Percentiles rank a stretch among this genome's conserved stretches.
Conservation (phyloP, 2,888 invertebrate genomes). For the Elegia similella region DNA sequence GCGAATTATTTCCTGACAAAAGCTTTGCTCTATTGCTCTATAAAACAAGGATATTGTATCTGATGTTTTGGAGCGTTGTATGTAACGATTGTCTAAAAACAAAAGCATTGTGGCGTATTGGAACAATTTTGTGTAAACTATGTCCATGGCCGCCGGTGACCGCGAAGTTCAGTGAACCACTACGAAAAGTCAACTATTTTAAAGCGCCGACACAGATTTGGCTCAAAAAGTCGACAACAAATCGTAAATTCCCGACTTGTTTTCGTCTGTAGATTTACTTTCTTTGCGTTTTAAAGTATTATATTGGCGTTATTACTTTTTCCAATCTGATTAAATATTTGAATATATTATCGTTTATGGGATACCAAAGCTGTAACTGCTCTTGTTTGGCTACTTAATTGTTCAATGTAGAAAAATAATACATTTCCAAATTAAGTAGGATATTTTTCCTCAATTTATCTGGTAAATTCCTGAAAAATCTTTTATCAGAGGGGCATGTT, state of each 20-base stretch:
- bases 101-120: conserved; percentile 28
- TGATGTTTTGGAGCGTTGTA: background rate
- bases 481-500: too few relatives aligned
- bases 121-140: conserved; percentile 39
- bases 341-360: too few relatives aligned
- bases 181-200: conserved; percentile 42
- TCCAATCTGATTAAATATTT: too few relatives aligned
- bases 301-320: background rate
- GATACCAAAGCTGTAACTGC: too few relatives aligned
- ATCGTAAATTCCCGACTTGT: conserved; percentile 16
- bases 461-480: too few relatives aligned
- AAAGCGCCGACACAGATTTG: conserved; percentile 28
- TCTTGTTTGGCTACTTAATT: too few relatives aligned
- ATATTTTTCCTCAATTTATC: too few relatives aligned
- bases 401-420: too few relatives aligned
- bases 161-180: conserved; percentile 58
- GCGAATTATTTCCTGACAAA: background rate
- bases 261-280: background rate
- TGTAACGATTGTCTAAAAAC: conserved; percentile 8
- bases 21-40: background rate
- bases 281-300: background rate
- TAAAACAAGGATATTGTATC: background rate
- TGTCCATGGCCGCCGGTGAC: conserved; percentile 45
- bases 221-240: conserved; percentile 28
- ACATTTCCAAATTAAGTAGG: too few relatives aligned